Evolutionary conservation across 2,113 vertebrate genomes (phyloP), one percentile per base, ranked within the genome.

Genomic region (Propithecus coquereli): DNA sequence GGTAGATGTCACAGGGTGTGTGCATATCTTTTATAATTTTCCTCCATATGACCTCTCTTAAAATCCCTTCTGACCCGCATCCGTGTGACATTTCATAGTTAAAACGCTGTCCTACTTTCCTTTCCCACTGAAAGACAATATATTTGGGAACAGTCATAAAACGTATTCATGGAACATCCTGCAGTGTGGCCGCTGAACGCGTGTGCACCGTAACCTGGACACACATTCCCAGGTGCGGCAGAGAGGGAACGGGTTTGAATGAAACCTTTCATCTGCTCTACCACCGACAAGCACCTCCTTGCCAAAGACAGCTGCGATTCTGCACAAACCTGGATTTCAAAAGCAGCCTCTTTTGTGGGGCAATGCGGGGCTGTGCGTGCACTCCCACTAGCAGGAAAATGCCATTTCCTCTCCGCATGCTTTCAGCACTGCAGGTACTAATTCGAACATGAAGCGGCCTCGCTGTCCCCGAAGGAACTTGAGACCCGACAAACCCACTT

Each of bases 341-440:
- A 95, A 91, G 84, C 73, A 82, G 52, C 71, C 89, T 95, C 96
- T 96, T 95, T 97, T 97, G 65, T 4, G 92, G 94, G 95, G 97
- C 7, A 45, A 0, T 71, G 93, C 92, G 63, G 95, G 84, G 66
- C 59, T 13, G 93, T 68, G 93, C 52, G 66, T 86, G 96, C 10
- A 54, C 81, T 94, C 90, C 73, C 90, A 6, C 91, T 22, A 94
- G 85, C 74, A 91, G 95, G 89, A 95, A 95, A 97, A 95, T 89
- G 96, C 95, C 94, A 47, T 92, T 96, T 92, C 94, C 91, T 92
- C 76, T 76, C 97, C 34, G 79, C 93, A 61, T 43, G 94, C 96
- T 95, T 90, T 87, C 59, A 91, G 94, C 88, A 87, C 97, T 96
- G 97, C 97, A 96, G 98, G 96, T 93, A 66, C 85, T 83, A 65